Evolutionary conservation across 2,797 vertebrate species (phyloP), one percentile per base, ranked within the genome.

Genomic region (Enteromius trimaculatus): DNA sequence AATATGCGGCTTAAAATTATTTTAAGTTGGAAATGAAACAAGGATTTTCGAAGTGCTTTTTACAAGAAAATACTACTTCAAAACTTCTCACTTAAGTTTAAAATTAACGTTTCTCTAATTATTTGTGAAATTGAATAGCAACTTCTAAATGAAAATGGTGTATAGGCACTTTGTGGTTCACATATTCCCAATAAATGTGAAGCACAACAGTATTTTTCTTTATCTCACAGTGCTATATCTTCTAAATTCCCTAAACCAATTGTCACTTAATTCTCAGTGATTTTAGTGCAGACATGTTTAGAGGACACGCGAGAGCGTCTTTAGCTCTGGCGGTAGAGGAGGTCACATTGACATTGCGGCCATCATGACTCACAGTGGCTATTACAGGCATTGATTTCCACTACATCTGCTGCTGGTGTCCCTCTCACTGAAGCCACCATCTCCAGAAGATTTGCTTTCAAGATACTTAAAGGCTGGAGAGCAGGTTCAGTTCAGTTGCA

Each of bases 351-450:
- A 85, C 51, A 21, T 64, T 64, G 76, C 71, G 13, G 31, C 4
- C 76, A 71, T 55, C n/a, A 11, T 78, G 84, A 79, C 80, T 79
- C 69, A 79, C 49, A 39, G 60, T 82, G 69, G 80, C 31, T 55
- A 87, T 87, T 80, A 83, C 42, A 23, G 53, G 6, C 81, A 87
- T 87, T 81, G 84, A 87, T 85, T 85, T 85, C 77, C 58, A 65
- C 49, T 85, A 68, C 58, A 80, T 77, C 71, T 84, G 68, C 83
- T 29, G 55, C 53, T 77, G 44, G 44, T 71, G 26, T 77, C 55
- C 37, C n/a, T n/a, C 71, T 80, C 65, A 77, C 74, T 42, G 17
- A 64, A 53, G n/a, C 8, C 62, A 76, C 64, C 74, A n/a, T 72
- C 53, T 65, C 64, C 53, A 77, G 78, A 44, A 70, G 44, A 53